Evolutionary conservation across 2,113 vertebrate genomes (phyloP).

Genomic region (Phylloscopus trochiloides): DNA sequence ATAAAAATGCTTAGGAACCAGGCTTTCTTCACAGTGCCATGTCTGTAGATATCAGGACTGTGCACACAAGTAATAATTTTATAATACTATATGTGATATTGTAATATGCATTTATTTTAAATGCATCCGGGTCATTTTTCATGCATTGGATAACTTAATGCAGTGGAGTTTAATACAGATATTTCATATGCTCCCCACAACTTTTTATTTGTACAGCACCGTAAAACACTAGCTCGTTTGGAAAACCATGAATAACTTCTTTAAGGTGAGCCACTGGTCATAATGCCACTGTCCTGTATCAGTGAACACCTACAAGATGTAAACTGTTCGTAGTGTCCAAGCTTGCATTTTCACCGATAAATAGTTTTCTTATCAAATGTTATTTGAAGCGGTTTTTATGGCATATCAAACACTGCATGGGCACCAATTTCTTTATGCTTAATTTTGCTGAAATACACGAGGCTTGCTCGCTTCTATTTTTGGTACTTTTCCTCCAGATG

Average conservation of each 20-base stretch:
- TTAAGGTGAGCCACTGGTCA: constrained; percentile 25
- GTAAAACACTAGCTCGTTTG: constrained; percentile 39
- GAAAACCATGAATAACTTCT: constrained; percentile 17
- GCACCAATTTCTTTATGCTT: constrained; percentile 52
- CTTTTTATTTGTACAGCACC: constrained; percentile 76
- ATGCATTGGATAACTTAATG: constrained; percentile 72
- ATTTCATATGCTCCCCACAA: constrained; percentile 69
- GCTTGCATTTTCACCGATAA: constrained; percentile 69
- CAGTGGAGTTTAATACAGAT: constrained; percentile 73
- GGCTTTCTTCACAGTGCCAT: constrained; percentile 69
- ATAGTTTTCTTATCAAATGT: constrained; percentile 69
- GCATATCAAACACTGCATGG: constrained; percentile 67
- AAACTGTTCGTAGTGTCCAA: constrained; percentile 60
- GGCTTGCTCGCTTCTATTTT: constrained; percentile 19
- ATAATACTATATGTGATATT: constrained; percentile 70
- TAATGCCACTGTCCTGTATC: constrained; percentile 33
- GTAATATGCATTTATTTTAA: constrained; percentile 79
- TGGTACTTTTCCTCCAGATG: constrained; percentile 49
- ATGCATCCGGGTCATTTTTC: constrained; percentile 74
- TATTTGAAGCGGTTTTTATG: constrained; percentile 65
- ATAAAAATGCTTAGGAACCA: constrained; percentile 65
- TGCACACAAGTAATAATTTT: constrained; percentile 78
- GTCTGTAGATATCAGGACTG: constrained; percentile 72
- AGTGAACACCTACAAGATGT: constrained; percentile 36
- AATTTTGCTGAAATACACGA: constrained; percentile 47